Evolutionary conservation across 2,797 vertebrate species (phyloP), one percentile per base, ranked within the genome.

Genomic region (Varecia variegata): DNA sequence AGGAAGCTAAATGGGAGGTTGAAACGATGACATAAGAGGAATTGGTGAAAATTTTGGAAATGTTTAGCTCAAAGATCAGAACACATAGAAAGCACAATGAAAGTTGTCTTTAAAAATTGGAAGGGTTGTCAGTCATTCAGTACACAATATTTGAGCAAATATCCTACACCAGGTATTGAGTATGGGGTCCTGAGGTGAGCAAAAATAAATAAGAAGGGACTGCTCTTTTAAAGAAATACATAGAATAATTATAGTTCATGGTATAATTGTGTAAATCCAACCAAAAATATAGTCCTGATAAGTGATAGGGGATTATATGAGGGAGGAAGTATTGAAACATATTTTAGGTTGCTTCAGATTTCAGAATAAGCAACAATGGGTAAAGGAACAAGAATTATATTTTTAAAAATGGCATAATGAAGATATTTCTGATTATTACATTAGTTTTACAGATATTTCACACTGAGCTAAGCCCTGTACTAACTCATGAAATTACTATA

Each of bases 1-100:
- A 92, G 70, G 76, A 95, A 94, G 60, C 70, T 92, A 40, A 91
- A 23, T 40, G 47, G 32, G 77, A 93, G 35, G 56, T 79, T 92
- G 62, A 97, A 97, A 93, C 92, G 30, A 79, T 87, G 79, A 89
- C 52, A 86, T 93, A 67, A 65, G 52, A 77, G 11, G 54, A 94
- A 89, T 85, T 86, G 93, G 56, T 76, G 25, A 92, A 82, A 65
- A 62, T 38, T 83, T 89, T 86, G 50, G 25, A 94, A 91, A 94
- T 93, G 50, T 89, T 96, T 80, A 79, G 7, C n/a, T 96, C 95
- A n/a, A 40, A 90, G 62, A 83, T 91, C 50, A 79, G 65, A 89
- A 65, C 68, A 74, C 20, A 47, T 18, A 93, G 20, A 88, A 74
- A 62, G 23, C 73, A 88, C 21, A 38, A 13, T 35, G 92, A 92